Percentiles rank a stretch among this genome's conserved stretches.
Conservation (phyloP, 2,113 vertebrate genomes). For the Caranx ignobilis region DNA sequence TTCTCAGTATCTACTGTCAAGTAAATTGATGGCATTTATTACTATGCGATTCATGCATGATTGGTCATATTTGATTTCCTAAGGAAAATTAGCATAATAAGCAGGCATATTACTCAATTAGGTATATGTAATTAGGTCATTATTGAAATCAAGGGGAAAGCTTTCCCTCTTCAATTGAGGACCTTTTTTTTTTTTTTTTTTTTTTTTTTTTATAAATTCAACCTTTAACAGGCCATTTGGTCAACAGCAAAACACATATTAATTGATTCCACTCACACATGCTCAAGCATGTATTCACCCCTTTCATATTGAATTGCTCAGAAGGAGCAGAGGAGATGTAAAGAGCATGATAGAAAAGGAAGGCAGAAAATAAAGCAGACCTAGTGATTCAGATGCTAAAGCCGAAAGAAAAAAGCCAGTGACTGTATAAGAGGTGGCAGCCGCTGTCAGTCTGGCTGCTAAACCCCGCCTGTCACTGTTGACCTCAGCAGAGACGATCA, state of each 20-base stretch:
- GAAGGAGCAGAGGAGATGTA: constrained; percentile 18
- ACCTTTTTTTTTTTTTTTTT: background rate
- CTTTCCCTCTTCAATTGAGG: constrained; percentile 44
- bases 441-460: constrained; percentile 46
- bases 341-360: constrained; percentile 6
- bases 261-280: constrained; percentile 51
- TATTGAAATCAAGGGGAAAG: constrained; percentile 49
- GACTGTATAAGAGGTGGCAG: constrained; percentile 38
- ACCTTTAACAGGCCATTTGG: constrained; percentile 62
- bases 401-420: background rate
- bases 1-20: constrained; percentile 52
- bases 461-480: constrained; percentile 47
- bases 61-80: constrained; percentile 68
- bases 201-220: constrained; percentile 45
- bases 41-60: constrained; percentile 58
- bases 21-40: constrained; percentile 70
- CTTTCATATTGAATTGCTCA: constrained; percentile 19
- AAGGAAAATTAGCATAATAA: constrained; percentile 67
- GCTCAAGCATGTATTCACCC: constrained; percentile 37
- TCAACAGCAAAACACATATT: constrained; percentile 59
- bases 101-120: constrained; percentile 61
- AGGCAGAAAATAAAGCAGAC: constrained; percentile 3
- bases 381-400: constrained; percentile 7
- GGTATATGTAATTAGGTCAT: constrained; percentile 65
- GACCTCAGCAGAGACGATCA: constrained; percentile 47